Conservation (phyloP, 2,113 vertebrate genomes). For the Zosterops hypoxanthus region DNA sequence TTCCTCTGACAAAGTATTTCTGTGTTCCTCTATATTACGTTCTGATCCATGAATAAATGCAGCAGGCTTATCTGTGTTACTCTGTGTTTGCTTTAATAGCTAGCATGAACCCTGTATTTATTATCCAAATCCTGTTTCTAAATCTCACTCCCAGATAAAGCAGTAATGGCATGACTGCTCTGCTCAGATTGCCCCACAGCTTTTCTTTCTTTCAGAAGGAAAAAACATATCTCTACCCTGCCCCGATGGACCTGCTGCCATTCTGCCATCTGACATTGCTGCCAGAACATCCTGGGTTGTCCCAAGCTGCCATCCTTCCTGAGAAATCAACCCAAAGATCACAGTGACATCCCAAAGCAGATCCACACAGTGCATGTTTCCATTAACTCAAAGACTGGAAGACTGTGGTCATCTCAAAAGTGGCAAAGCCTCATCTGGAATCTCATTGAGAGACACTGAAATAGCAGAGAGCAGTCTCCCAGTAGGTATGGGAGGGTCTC, state of each 20-base stretch:
- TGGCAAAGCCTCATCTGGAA: neutral
- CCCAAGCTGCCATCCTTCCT: neutral
- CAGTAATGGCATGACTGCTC: neutral
- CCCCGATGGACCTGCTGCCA: neutral
- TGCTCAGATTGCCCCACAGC: neutral
- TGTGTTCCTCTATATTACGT: neutral
- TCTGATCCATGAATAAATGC: constrained; percentile 38
- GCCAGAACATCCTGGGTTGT: neutral
- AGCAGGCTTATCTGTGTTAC: constrained; percentile 26
- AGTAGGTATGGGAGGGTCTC: neutral
- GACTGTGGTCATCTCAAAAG: neutral
- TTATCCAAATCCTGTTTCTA: constrained; percentile 28
- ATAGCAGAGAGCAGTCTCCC: neutral
- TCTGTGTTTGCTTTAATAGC: constrained; percentile 49
- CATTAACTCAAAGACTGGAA: neutral
- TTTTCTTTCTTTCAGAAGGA: neutral
- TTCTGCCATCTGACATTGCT: neutral
- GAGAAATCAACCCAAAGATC: neutral
- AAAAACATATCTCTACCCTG: neutral
- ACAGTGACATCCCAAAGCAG: neutral
- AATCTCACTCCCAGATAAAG: constrained; percentile 22
- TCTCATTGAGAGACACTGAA: neutral
- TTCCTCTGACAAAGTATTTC: neutral
- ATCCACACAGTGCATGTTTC: neutral
- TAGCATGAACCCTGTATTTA: constrained; percentile 21